Evolutionary conservation across 2,797 vertebrate genomes (phyloP).

Genomic region (Discoglossus pictus): DNA sequence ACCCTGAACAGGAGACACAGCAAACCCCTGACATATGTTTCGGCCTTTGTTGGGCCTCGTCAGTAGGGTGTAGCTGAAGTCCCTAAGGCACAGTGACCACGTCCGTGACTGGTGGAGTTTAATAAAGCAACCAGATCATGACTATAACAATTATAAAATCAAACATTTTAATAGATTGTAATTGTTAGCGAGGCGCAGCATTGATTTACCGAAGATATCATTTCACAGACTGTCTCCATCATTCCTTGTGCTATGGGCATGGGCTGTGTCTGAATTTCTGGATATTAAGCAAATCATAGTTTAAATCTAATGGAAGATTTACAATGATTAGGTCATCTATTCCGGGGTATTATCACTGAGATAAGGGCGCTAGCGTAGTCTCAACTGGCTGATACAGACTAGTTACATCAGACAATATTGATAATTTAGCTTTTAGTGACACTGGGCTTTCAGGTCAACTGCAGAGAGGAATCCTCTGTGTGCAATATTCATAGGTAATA

Average conservation of each 20-base stretch:
- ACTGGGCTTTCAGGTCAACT: constrained; percentile 12
- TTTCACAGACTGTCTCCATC: constrained; percentile 17
- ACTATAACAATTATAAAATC: no score
- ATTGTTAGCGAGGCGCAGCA: no score
- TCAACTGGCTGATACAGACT: constrained; percentile 28
- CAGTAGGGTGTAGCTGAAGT: no score
- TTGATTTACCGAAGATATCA: not conserved
- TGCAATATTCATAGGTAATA: constrained; percentile 24
- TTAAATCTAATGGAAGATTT: constrained; percentile 38
- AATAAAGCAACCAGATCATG: no score
- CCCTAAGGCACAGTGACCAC: no score
- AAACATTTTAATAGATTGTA: no score
- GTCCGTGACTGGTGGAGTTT: no score
- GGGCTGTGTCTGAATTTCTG: constrained; percentile 21
- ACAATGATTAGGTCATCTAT: constrained; percentile 36
- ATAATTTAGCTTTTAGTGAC: constrained; percentile 29
- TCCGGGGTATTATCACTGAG: constrained; percentile 24
- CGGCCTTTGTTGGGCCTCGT: no score
- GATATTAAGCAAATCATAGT: constrained; percentile 24
- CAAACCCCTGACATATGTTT: no score
- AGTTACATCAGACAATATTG: constrained; percentile 15
- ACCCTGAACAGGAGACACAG: no score
- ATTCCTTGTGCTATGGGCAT: constrained; percentile 1
- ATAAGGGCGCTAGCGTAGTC: constrained; percentile 25
- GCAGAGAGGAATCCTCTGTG: constrained; percentile 8